These are phyloP conservation scores for Neopelma chrysocephalum DNA, from an alignment of 2,797 vertebrate species.

Conservation along the genomic window DNA sequence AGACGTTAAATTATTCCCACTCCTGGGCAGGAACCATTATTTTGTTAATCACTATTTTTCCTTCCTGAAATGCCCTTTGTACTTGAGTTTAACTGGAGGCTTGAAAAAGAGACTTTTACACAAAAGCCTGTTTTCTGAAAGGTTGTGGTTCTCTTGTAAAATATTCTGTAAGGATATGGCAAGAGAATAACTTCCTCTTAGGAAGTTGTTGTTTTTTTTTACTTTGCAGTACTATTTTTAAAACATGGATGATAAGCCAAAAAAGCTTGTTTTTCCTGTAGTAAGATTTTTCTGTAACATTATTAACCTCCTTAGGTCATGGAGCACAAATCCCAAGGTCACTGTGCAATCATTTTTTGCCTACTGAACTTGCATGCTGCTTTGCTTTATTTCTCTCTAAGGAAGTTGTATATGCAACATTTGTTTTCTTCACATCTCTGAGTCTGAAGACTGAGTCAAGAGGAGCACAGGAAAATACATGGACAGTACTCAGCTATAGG, in stretches of 20 bases:
- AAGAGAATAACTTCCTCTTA: not conserved
- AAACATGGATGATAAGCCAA: not conserved
- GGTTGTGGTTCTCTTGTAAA: not conserved
- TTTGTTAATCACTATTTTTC: slow-evolving; percentile 20
- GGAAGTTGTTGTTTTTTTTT: not conserved
- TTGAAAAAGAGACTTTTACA: not conserved
- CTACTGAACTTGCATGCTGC: slow-evolving; percentile 18
- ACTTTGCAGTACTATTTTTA: not conserved
- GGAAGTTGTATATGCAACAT: not conserved
- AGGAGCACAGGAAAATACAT: not conserved
- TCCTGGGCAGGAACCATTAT: not conserved
- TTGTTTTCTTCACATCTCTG: not conserved
- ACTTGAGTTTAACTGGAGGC: not conserved
- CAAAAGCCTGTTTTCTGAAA: not conserved
- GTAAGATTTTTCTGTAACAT: slow-evolving; percentile 15
- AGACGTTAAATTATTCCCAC: slow-evolving; percentile 36
- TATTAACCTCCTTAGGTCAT: slow-evolving; percentile 44
- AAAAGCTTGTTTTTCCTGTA: slow-evolving; percentile 16
- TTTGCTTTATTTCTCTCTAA: slow-evolving; percentile 17
- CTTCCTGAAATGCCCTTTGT: slow-evolving; percentile 7
- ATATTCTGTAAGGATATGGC: not conserved
- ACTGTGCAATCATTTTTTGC: slow-evolving; percentile 5
- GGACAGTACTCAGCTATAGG: not conserved
- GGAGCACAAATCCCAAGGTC: slow-evolving; percentile 58
- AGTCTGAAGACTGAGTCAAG: not conserved